Evolutionary conservation across 2,113 vertebrate genomes (phyloP), one percentile per base, ranked within the genome.

Genomic region (Cephalopholis sonnerati): DNA sequence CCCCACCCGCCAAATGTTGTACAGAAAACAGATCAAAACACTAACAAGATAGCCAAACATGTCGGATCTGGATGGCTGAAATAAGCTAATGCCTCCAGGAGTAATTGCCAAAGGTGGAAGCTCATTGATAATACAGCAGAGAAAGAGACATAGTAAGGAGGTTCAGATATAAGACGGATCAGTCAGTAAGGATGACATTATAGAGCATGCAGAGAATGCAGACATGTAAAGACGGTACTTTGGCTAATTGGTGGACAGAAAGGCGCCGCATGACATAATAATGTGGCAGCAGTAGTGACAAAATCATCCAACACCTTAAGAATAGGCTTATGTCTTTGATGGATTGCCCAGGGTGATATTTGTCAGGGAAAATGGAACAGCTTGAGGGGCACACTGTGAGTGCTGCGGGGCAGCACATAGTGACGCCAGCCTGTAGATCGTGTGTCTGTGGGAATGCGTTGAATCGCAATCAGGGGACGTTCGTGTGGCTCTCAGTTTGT

Each of bases 321-420:
- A 87, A 82, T 9, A 15, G 29, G 77, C 41, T 81, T 63, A 59
- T 65, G 65, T 66, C 58, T 83, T 57, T 85, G 85, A 82, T 82
- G 84, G 81, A 87, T 85, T 20, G 61, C 58, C 83, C 20, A 20
- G 62, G 71, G 75, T 63, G 77, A 83, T 80, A 86, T 87, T 88
- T 83, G 85, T 84, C 82, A 82, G 77, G 65, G 75, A 82, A 76
- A 87, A 85, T 77, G 63, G 44, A 91, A 85, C 85, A 87, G 88
- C 83, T 90, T 87, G 74, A 88, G 41, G 82, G 74, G 41, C 76
- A 61, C 57, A 25, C 74, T 83, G 80, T 50, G 83, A 81, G 48
- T 80, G 74, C 78, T 51, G 57, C 50, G 27, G 59, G 74, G 79
- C 63, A 67, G 78, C 73, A 39, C 53, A 53, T 48, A 48, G 65